A percentile compares a stretch with the other conserved stretches of the same genome.
Conservation (phyloP, 2,113 vertebrate species). For the Micromys minutus region DNA sequence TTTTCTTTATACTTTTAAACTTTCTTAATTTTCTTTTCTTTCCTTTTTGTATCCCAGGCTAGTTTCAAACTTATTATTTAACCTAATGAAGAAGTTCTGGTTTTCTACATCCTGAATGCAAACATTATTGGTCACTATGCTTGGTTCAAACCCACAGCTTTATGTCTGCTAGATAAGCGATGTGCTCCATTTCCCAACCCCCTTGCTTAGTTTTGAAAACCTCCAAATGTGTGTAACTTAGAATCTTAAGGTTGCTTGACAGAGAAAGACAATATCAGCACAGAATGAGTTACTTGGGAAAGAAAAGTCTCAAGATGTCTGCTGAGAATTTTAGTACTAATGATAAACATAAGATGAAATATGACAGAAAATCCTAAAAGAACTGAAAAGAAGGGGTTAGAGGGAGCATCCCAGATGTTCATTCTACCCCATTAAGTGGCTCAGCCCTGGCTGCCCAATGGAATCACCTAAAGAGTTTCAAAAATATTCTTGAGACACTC, state of each 20-base stretch:
- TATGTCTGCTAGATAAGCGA: neutral
- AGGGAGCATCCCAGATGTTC: neutral
- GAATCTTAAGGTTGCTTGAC: slow-evolving; percentile 26
- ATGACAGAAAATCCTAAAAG: neutral
- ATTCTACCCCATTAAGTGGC: neutral
- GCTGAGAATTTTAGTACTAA: neutral
- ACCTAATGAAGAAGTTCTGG: neutral
- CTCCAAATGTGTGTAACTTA: neutral
- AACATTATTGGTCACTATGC: too few relatives aligned
- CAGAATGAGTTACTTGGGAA: neutral
- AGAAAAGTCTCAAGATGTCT: neutral
- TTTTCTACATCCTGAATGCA: neutral
- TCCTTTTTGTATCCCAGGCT: neutral
- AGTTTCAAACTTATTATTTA: neutral
- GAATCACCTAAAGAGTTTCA: neutral
- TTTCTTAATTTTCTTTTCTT: slow-evolving; percentile 5
- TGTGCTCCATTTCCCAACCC: neutral
- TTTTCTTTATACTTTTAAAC: neutral
- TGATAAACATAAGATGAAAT: neutral
- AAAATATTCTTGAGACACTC: neutral
- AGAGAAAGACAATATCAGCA: neutral
- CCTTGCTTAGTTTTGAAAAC: neutral
- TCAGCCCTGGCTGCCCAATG: neutral
- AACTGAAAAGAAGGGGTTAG: neutral
- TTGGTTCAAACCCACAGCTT: neutral